Percentiles rank a stretch among this genome's conserved stretches.
phyloP scores from a whole-genome alignment of 2,888 invertebrate genomes.

The Alentia gelatinosa region DNA sequence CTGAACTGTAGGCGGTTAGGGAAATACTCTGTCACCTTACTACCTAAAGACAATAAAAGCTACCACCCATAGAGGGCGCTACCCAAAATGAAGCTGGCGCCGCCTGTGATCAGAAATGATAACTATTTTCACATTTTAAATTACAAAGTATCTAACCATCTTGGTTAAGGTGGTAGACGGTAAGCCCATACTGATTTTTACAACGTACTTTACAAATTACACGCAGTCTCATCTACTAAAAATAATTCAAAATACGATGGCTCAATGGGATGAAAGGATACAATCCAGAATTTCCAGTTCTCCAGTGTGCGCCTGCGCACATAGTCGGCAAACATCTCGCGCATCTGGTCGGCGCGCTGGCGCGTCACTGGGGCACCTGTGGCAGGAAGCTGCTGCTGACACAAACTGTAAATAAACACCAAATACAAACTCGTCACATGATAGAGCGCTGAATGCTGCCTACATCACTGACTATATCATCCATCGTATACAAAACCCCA shows the following conservation, averaged over 20 bases:
- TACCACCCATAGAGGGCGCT: not conserved
- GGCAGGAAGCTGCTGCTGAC: constrained; percentile 96
- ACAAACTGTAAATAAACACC: constrained; percentile 85
- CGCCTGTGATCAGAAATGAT: no score
- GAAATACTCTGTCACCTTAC: no score
- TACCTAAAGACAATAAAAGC: not conserved
- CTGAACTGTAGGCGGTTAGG: constrained; percentile 87
- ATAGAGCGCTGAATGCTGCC: no score
- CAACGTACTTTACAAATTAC: no score
- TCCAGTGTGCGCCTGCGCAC: constrained; percentile 91
- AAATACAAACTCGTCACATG: not conserved
- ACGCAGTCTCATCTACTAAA: no score
- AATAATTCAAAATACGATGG: no score
- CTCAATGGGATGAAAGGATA: constrained; percentile 84
- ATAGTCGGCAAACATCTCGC: constrained; percentile 95
- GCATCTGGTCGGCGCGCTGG: constrained; percentile 93
- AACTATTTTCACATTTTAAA: no score
- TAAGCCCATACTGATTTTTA: no score
- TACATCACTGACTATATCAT: no score
- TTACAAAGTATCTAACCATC: no score
- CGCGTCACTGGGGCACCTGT: constrained; percentile 96
- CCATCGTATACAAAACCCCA: no score
- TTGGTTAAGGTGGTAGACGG: no score
- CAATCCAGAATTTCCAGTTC: constrained; percentile 99
- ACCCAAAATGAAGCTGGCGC: not conserved